A percentile compares a stretch with the other conserved stretches of the same genome.
Evolutionary conservation across 2,888 invertebrate genomes (phyloP).

Genomic region (Cheilosia impressa): DNA sequence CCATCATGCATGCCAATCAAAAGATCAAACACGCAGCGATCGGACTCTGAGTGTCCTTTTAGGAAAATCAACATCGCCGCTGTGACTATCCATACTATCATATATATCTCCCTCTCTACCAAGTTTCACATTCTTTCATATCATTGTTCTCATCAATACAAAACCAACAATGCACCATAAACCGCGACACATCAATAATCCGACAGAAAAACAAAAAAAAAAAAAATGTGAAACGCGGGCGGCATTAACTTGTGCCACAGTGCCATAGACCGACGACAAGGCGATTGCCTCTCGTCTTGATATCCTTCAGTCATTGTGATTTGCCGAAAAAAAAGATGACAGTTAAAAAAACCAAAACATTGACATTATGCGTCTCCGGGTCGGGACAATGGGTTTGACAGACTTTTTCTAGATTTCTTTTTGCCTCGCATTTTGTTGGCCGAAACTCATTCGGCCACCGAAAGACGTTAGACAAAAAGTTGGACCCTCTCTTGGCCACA

Average conservation of each 20-base stretch:
- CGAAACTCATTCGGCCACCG: slow-evolving; percentile 21
- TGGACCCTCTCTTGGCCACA: slow-evolving; percentile 19
- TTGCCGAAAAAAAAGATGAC: slow-evolving; percentile 51
- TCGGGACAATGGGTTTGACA: slow-evolving; percentile 70
- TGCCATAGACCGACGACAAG: slow-evolving; percentile 59
- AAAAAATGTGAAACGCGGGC: slow-evolving; percentile 60
- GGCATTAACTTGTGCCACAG: slow-evolving; percentile 72
- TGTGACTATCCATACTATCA: slow-evolving; percentile 24
- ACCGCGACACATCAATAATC: slow-evolving; percentile 75
- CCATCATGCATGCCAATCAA: slow-evolving; percentile 64
- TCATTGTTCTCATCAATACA: slow-evolving; percentile 71
- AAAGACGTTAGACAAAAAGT: slow-evolving; percentile 38
- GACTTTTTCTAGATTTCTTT: slow-evolving; percentile 61
- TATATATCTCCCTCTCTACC: slow-evolving; percentile 23
- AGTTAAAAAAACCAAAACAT: slow-evolving; percentile 24
- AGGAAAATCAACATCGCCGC: slow-evolving; percentile 47
- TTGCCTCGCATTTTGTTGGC: background rate
- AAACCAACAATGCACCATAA: slow-evolving; percentile 75
- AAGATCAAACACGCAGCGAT: slow-evolving; percentile 67
- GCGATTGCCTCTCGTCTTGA: slow-evolving; percentile 58
- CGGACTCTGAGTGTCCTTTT: slow-evolving; percentile 47
- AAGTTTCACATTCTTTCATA: slow-evolving; percentile 68
- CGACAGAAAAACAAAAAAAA: slow-evolving; percentile 30
- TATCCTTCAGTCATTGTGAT: slow-evolving; percentile 71
- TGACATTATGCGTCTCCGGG: slow-evolving; percentile 70